phyloP scores from a whole-genome alignment of 1,140 invertebrate species.

The Orchestia grillus region DNA sequence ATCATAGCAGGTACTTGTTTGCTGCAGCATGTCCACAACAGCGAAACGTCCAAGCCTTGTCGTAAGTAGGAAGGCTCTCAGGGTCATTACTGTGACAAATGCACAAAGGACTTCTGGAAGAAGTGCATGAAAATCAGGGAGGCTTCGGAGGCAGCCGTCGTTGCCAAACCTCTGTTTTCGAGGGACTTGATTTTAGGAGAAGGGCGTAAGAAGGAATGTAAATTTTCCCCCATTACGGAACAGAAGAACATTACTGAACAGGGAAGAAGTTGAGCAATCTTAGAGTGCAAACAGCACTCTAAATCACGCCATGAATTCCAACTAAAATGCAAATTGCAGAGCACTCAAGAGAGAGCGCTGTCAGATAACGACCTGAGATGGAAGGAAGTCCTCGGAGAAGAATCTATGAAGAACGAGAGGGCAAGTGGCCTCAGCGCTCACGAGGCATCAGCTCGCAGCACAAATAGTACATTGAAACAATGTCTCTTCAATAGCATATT shows the following conservation, averaged over 20 bases:
- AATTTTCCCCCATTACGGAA: slow-evolving; percentile 30
- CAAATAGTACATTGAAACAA: too few relatives aligned
- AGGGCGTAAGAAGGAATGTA: slow-evolving; percentile 24
- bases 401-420: not conserved
- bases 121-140: not conserved
- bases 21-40: not conserved
- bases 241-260: slow-evolving; percentile 49
- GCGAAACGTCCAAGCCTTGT: not conserved
- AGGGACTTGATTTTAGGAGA: slow-evolving; percentile 43
- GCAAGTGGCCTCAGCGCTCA: not conserved
- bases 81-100: slow-evolving; percentile 7
- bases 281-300: slow-evolving; percentile 49
- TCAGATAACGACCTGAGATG: not conserved
- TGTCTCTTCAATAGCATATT: too few relatives aligned
- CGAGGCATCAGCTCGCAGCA: not conserved
- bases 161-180: slow-evolving; percentile 25
- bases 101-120: not conserved
- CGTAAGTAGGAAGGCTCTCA: not conserved
- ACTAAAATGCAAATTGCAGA: slow-evolving; percentile 50
- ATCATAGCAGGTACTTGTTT: not conserved
- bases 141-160: not conserved
- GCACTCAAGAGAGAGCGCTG: slow-evolving; percentile 18
- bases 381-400: slow-evolving; percentile 17
- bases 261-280: slow-evolving; percentile 52
- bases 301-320: slow-evolving; percentile 55